Conservation (phyloP, 2,113 vertebrate genomes). For the Dendropsophus ebraccatus region DNA sequence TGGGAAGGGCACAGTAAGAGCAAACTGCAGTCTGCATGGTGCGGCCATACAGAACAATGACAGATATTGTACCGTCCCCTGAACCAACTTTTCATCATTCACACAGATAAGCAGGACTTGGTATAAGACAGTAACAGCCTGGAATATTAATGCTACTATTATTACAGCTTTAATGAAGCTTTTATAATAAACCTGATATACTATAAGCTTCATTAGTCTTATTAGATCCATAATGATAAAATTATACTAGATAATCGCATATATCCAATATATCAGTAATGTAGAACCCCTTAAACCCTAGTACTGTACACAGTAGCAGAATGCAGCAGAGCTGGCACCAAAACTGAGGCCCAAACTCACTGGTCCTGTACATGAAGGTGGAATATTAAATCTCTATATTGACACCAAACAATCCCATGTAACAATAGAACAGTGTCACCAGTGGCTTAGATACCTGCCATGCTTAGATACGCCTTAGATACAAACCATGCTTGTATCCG, state of each 20-base stretch:
- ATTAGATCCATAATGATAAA: neutral
- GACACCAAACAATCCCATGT: neutral
- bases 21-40: neutral
- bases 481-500: neutral
- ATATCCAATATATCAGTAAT: neutral
- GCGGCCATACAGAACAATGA: slow-evolving; percentile 27
- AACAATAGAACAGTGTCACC: neutral
- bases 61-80: slow-evolving; percentile 42
- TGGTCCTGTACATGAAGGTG: neutral
- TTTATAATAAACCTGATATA: neutral
- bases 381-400: neutral
- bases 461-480: too few species aligned
- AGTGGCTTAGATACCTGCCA: neutral
- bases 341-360: neutral
- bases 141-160: slow-evolving; percentile 2
- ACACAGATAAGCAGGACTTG: slow-evolving; percentile 20
- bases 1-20: slow-evolving; percentile 18
- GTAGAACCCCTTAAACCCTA: neutral
- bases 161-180: too few species aligned
- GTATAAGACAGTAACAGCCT: neutral
- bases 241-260: neutral
- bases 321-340: neutral
- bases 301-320: neutral
- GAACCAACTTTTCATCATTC: slow-evolving; percentile 48
- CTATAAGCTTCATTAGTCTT: too few species aligned